phyloP scores from a whole-genome alignment of 2,797 vertebrate genomes.

The Tiaroga cobitis region DNA sequence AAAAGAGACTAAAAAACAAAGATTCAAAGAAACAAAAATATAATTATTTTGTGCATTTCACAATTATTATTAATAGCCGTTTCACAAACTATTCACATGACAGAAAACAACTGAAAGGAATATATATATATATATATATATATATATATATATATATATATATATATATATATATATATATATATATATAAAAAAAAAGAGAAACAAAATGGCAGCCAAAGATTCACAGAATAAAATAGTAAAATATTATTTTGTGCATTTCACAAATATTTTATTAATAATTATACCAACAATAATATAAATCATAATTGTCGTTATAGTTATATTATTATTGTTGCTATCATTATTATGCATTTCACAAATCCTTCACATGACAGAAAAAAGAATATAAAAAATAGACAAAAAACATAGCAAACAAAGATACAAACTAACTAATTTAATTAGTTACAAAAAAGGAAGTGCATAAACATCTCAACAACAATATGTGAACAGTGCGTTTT shows the following conservation, averaged over 20 bases:
- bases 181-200: too few species aligned
- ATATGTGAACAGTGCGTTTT: not conserved
- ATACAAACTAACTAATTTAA: not conserved
- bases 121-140: too few species aligned
- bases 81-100: too few species aligned
- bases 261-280: too few species aligned
- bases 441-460: not conserved
- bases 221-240: too few species aligned
- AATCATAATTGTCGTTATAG: too few species aligned
- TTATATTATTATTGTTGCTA: too few species aligned
- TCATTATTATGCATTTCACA: not conserved
- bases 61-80: not conserved
- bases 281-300: too few species aligned
- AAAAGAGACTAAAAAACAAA: not conserved
- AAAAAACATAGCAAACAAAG: not conserved
- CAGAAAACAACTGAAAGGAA: not conserved
- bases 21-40: not conserved
- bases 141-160: too few species aligned
- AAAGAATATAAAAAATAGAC: not conserved
- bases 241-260: too few species aligned
- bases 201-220: too few species aligned
- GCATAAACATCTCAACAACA: not conserved
- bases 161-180: too few species aligned
- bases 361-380: not conserved
- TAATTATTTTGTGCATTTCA: not conserved